A percentile compares a stretch with the other conserved stretches of the same genome.
These are phyloP conservation scores for Oryzias javanicus DNA, from an alignment of 2,113 vertebrate species.

Conservation along the genomic window DNA sequence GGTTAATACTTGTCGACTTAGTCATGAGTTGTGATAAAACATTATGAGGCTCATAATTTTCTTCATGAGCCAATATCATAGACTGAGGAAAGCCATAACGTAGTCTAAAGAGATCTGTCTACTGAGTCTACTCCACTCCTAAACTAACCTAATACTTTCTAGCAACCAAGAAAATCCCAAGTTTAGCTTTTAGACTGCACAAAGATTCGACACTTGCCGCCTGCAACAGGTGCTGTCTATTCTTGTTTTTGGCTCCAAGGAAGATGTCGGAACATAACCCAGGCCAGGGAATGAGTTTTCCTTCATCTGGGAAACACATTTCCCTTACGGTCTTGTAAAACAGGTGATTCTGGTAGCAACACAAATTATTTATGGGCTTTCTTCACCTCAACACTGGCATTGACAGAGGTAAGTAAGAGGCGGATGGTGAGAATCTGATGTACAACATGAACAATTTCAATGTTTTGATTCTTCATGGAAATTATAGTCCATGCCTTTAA, in stretches of 20 bases:
- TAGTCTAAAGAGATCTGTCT: too few species aligned
- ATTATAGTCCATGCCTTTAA: neutral
- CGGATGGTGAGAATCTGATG: neutral
- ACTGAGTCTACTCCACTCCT: too few species aligned
- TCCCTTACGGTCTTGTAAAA: constrained; percentile 20
- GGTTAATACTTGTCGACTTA: too few species aligned
- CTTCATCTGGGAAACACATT: constrained; percentile 63
- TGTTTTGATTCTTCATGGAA: neutral
- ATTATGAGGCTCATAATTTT: too few species aligned
- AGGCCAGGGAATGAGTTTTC: constrained; percentile 2
- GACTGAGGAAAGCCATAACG: too few species aligned
- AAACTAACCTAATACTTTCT: too few species aligned
- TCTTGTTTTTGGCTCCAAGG: constrained; percentile 27
- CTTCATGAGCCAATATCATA: too few species aligned
- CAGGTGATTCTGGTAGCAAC: constrained; percentile 39
- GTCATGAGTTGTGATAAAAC: too few species aligned
- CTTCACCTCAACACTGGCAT: neutral
- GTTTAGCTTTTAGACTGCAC: neutral
- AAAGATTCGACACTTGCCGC: neutral
- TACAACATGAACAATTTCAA: too few species aligned
- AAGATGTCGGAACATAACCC: neutral
- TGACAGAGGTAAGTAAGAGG: constrained; percentile 12
- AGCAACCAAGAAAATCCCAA: neutral
- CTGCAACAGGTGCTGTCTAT: constrained; percentile 45
- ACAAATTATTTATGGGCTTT: constrained; percentile 21